Conservation (phyloP, 1,140 invertebrate species). For the Panagrolaimus sp. region DNA sequence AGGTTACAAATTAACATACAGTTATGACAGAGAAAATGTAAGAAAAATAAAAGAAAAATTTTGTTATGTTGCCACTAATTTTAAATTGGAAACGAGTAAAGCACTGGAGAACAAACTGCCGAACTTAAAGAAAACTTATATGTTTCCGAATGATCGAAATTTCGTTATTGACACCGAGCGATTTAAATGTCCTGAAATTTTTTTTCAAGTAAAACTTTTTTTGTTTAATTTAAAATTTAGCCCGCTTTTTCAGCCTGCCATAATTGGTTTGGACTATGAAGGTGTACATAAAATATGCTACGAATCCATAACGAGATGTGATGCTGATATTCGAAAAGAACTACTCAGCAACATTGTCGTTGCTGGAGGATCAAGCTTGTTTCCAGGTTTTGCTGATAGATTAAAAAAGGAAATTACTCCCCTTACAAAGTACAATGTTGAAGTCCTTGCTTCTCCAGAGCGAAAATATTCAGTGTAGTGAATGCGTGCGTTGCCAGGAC, state of each 20-base stretch:
- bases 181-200: too few species aligned
- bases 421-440: constrained; percentile 73
- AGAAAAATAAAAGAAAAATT: constrained; percentile 75
- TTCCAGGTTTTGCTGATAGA: constrained; percentile 78
- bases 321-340: constrained; percentile 6
- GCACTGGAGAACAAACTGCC: constrained; percentile 80
- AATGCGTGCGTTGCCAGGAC: too few species aligned
- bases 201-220: too few species aligned
- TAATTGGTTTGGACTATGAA: too few species aligned
- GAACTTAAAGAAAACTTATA: constrained; percentile 85
- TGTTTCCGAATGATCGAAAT: constrained; percentile 87
- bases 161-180: too few species aligned
- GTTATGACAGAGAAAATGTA: constrained; percentile 86
- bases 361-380: constrained; percentile 94
- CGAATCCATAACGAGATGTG: too few species aligned
- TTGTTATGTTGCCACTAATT: constrained; percentile 76
- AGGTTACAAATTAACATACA: constrained; percentile 92
- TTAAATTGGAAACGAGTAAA: constrained; percentile 76
- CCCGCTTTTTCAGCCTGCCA: too few species aligned
- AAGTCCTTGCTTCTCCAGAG: constrained; percentile 79
- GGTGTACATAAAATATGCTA: too few species aligned
- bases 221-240: too few species aligned
- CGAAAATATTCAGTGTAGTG: constrained; percentile 84
- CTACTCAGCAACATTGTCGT: constrained; percentile 73
- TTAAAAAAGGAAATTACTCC: constrained; percentile 75